Base-by-base conservation (phyloP, 2,888 invertebrate genomes). In the Brenthis daphne region DNA sequence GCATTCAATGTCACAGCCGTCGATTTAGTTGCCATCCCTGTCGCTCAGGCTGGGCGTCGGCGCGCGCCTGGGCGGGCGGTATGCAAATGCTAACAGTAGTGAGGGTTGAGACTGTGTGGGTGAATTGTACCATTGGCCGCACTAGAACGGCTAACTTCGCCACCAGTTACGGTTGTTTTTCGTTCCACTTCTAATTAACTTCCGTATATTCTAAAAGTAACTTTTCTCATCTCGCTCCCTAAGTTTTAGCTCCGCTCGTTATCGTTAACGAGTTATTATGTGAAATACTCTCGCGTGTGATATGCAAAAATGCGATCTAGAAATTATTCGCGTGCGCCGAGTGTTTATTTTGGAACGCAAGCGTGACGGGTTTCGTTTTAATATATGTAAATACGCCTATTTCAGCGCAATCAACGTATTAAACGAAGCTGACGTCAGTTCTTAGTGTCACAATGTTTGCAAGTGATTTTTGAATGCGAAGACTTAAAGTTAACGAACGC, bases 131-230 rank as follows among this genome's bases (percentile, higher is more conserved):
- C 89, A 91, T 92, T 92, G 92, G 90, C 90, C 89, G 87, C 88
- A 88, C 87, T 93, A 93, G 93, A 93, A 91, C 92, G 92, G 88
- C 92, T 82, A 93, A 92, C 93, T 90, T 92, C 93, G 93, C 91
- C 92, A 91, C 87, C 92, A 92, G 93, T 90, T 89, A 93, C 93
- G 93, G 93, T 93, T 93, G 93, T 93, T 93, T 92, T 92, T 91
- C 91, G 92, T 88, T 91, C 90, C 88, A 87, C 86, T 90, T 87
- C 88, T 93, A 92, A 92, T 93, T 93, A 92, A 91, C 91, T 92
- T 92, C 89, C 91, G 91, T 91, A 87, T 89, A 90, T 91, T 90
- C 90, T 91, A 87, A 85, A 90, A 89, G 88, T 89, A 91, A 92
- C 92, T 92, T 92, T 92, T 91, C 89, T 90, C 92, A 91, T 92